Evolutionary conservation across 1,140 invertebrate species (phyloP), one percentile per base, ranked within the genome.

Genomic region (Parapsyche elsis): DNA sequence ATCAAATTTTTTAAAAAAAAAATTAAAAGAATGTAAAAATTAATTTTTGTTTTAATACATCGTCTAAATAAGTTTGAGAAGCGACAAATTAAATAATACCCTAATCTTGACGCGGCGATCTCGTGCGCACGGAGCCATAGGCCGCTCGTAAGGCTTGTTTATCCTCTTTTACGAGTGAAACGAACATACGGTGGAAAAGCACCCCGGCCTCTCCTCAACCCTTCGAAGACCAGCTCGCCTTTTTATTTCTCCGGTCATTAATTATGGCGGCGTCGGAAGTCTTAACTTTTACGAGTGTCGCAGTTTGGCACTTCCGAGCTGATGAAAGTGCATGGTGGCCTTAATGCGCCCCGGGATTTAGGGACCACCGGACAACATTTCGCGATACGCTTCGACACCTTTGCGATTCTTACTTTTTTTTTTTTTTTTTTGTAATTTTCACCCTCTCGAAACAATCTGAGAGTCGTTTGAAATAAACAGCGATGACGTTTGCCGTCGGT

Each of bases 221-320:
- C 71, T 49, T 46, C 45, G 73, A 44, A 23, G 49, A 16, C 12
- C 16, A 4, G 49, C 4, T 14, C 49, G 30, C 30, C 16, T 53
- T 53, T 53, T 53, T 53, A 14, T 53, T 53, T 53, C 49, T 53
- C 49, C 79, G 49, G 73, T 59, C 73, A 74, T 80, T 80, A 80
- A 80, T 80, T 80, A 80, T 75, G 71, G 71, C 73, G 73, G 70
- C 78, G 61, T 73, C 44, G 44, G 57, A 46, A 64, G 79, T 71
- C 79, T 80, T 53, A 74, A 75, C 46, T 80, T 80, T 80, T 80
- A 80, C 79, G 79, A 80, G 49, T 80, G 79, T 76, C 73, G 71
- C 79, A 80, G 79, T 77, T 77, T 77, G 75, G 75, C 75, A 77
- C 79, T 80, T 80, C 71, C 78, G 78, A 53, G 44, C 75, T 77